Base-by-base conservation (phyloP, 1,140 invertebrate genomes). In the Melipona quadrifasciata region DNA sequence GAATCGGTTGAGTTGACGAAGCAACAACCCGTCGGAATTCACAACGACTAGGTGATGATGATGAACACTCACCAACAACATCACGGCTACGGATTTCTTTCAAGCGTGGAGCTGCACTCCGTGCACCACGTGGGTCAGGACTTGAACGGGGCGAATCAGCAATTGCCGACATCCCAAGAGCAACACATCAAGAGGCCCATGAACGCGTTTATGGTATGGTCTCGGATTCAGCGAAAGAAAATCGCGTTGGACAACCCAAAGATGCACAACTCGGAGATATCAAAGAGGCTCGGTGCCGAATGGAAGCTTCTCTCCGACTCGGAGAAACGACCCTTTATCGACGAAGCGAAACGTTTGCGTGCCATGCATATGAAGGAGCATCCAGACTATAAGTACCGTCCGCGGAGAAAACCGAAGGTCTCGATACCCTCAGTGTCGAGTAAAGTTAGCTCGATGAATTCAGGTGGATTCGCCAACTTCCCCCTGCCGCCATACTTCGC, bases 191-290 rank as follows among this genome's bases (percentile, higher is more conserved):
- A 99, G 94, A 95, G 99, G 65, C 99, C 99, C 0, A 99, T 99
- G 99, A 99, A 99, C 95, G 99, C 99, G 14, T 99, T 99, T 94
- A 99, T 99, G 99, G 99, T 99, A 16, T 99, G 99, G 99, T 99
- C 98, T 6, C 95, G 99, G 1, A 99, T 99, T 0, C 99, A 99
- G 93, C 95, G 99, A 73, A 96, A 99, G 85, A 99, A 99, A 95
- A 99, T 99, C 98, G 99, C 99, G 0, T 98, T 98, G 89, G 99
- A 99, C 91, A 99, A 99, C 94, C 99, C 99, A 0, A 99, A 99
- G 95, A 99, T 99, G 99, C 99, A 99, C 95, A 99, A 99, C 92
- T 99, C 98, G 0, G 99, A 99, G 95, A 99, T 99, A 89, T 98
- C 97, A 24, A 99, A 99, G 94, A 95, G 98, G n/a, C 95, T 99